phyloP scores from a whole-genome alignment of 2,888 invertebrate genomes.

The Mimumesa dahlbomi region DNA sequence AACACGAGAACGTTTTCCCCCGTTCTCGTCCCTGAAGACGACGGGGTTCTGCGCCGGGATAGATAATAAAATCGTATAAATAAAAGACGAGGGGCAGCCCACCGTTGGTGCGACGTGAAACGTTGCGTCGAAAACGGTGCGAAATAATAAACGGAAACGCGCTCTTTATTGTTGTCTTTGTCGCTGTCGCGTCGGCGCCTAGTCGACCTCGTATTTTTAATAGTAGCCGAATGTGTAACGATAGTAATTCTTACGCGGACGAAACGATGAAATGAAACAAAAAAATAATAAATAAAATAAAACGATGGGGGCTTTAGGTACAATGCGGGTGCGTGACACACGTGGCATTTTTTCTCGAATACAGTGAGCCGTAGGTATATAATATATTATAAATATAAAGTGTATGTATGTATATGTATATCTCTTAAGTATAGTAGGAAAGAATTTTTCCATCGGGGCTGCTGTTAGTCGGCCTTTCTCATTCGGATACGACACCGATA shows the following conservation, averaged over 20 bases:
- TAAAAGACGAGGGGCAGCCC: conserved; percentile 1
- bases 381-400: conserved; percentile 41
- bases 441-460: conserved; percentile 43
- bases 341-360: conserved; percentile 37
- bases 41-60: not conserved
- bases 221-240: conserved; percentile 30
- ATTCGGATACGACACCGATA: conserved; percentile 15
- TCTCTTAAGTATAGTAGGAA: conserved; percentile 57
- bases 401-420: conserved; percentile 57
- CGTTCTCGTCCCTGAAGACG: not conserved
- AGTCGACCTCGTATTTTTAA: conserved; percentile 51
- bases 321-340: conserved; percentile 18
- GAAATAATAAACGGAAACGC: not conserved
- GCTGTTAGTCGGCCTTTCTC: conserved; percentile 18
- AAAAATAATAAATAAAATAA: too few relatives aligned
- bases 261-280: not conserved
- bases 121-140: not conserved
- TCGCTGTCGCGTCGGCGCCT: conserved; percentile 39
- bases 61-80: not conserved
- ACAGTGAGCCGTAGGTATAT: conserved; percentile 40
- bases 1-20: not conserved
- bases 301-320: conserved; percentile 22
- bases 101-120: not conserved
- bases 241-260: conserved; percentile 20
- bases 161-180: conserved; percentile 15